A percentile compares a stretch with the other conserved stretches of the same genome.
Conservation (phyloP, 2,113 vertebrate species). For the Indicator indicator region DNA sequence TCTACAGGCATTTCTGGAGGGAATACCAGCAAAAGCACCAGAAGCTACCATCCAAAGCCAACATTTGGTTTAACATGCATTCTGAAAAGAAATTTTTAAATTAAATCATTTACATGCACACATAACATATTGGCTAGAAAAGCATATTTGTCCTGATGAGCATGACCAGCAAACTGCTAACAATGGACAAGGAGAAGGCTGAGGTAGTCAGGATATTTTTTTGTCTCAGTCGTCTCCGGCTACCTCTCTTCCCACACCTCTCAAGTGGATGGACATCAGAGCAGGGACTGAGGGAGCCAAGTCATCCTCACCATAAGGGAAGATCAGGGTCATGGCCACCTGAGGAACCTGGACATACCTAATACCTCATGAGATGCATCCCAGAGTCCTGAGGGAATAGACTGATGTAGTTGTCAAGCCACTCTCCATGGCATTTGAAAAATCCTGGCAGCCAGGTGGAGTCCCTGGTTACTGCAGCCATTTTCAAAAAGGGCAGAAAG, state of each 20-base stretch:
- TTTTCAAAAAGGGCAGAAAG: background rate
- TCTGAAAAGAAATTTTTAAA: background rate
- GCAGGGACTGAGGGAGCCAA: background rate
- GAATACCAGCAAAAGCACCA: background rate
- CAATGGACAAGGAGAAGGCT: fast-evolving
- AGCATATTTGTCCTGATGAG: background rate
- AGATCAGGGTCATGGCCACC: background rate
- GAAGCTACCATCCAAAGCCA: background rate
- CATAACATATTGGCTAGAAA: background rate
- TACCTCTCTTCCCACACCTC: background rate
- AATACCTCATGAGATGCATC: background rate
- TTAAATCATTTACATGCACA: fast-evolving
- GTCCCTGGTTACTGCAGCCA: background rate
- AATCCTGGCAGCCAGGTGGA: background rate
- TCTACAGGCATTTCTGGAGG: background rate
- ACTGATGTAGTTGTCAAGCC: background rate
- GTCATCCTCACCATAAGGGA: background rate
- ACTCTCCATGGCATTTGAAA: background rate
- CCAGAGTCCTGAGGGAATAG: background rate
- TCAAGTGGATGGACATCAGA: background rate
- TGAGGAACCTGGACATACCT: background rate
- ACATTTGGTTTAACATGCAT: background rate
- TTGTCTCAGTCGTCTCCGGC: background rate
- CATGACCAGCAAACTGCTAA: background rate
- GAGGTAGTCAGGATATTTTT: background rate